phyloP scores from a whole-genome alignment of 2,888 invertebrate species.

The Tetanocera ferruginea region DNA sequence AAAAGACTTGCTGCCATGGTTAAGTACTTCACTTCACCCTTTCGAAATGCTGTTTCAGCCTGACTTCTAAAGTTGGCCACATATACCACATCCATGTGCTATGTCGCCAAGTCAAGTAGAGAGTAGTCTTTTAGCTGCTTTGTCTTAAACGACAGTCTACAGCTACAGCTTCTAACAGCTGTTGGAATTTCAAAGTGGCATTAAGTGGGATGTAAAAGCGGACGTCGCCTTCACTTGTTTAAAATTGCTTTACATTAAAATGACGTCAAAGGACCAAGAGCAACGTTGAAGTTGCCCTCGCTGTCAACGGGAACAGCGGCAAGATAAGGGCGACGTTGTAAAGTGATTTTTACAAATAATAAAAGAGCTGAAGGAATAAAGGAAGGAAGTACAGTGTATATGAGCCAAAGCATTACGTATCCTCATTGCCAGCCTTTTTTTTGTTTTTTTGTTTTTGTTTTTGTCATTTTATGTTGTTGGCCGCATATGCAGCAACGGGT shows the following conservation, averaged over 20 bases:
- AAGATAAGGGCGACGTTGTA: conserved; percentile 3
- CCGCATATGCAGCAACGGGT: not conserved
- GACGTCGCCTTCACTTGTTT: not conserved
- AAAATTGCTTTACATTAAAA: conserved; percentile 19
- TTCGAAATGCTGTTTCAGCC: not conserved
- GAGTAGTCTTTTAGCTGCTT: not conserved
- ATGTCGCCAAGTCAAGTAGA: not conserved
- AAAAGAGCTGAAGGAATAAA: conserved; percentile 6
- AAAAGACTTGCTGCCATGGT: conserved; percentile 11
- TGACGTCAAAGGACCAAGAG: conserved; percentile 21
- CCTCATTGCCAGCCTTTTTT: not conserved
- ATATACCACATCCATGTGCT: not conserved
- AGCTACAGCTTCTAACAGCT: not conserved
- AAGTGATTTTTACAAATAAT: conserved; percentile 33
- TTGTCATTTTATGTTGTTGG: not conserved
- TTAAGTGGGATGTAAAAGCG: not conserved
- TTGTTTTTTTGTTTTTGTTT: not conserved
- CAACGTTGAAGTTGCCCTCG: conserved; percentile 12
- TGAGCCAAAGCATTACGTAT: not conserved
- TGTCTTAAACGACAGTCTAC: not conserved
- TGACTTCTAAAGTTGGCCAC: conserved; percentile 1
- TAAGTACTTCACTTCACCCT: not conserved
- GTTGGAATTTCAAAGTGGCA: not conserved
- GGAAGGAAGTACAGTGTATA: not conserved
- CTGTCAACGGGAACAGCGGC: not conserved